phyloP scores from a whole-genome alignment of 2,888 invertebrate genomes.

The Campoplex capitator region DNA sequence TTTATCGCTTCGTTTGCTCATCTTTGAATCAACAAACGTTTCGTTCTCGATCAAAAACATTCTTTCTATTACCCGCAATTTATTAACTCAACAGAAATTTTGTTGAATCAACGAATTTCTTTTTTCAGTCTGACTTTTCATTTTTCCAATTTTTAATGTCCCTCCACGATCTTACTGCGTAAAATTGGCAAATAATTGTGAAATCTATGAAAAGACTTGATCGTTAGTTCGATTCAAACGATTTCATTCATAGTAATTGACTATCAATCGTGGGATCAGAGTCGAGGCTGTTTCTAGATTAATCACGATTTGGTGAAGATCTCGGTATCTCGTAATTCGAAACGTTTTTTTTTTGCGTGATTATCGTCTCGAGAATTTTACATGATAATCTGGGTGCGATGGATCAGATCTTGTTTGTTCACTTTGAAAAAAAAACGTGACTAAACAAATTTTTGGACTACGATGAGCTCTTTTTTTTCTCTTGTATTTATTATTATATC shows the following conservation, averaged over 20 bases:
- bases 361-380: constrained; percentile 41
- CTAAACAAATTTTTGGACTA: background rate
- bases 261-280: background rate
- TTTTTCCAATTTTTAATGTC: background rate
- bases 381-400: constrained; percentile 30
- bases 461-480: background rate
- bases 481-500: background rate
- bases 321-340: background rate
- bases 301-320: background rate
- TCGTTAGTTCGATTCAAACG: background rate
- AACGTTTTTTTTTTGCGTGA: background rate
- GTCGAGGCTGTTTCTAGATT: background rate
- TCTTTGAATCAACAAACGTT: too few species aligned
- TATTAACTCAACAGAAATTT: too few species aligned
- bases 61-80: too few species aligned
- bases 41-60: too few species aligned
- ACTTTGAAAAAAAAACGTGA: background rate
- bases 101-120: too few species aligned
- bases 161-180: background rate
- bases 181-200: background rate
- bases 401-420: constrained; percentile 35
- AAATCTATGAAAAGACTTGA: background rate
- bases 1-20: too few species aligned
- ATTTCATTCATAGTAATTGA: background rate
- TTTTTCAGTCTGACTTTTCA: too few species aligned